Conservation (phyloP, 2,888 invertebrate genomes). For the Galeruca laticollis region DNA sequence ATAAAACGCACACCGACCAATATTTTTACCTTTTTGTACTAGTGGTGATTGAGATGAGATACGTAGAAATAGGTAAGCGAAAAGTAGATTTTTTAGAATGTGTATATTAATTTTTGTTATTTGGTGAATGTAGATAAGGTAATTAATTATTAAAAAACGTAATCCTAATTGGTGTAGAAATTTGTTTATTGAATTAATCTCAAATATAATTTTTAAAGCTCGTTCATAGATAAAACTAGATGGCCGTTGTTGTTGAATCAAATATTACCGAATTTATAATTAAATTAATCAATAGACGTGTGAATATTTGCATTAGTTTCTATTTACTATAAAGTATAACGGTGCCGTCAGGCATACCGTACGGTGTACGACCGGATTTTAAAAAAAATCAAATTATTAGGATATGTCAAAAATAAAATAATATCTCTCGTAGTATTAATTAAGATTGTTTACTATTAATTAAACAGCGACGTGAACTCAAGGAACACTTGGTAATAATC, state of each 20-base stretch:
- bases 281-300: too few relatives aligned
- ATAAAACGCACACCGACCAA: constrained; percentile 43
- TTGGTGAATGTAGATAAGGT: too few relatives aligned
- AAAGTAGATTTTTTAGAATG: background rate
- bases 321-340: too few relatives aligned
- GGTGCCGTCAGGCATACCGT: background rate
- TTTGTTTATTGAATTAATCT: too few relatives aligned
- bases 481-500: constrained; percentile 16
- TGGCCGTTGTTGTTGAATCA: too few relatives aligned
- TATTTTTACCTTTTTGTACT: background rate
- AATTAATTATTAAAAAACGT: too few relatives aligned
- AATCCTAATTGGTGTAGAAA: too few relatives aligned
- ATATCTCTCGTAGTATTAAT: background rate
- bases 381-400: background rate
- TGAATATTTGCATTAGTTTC: too few relatives aligned
- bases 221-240: too few relatives aligned
- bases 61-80: background rate
- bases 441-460: background rate
- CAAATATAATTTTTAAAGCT: too few relatives aligned
- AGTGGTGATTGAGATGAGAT: background rate
- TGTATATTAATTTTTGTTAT: too few relatives aligned
- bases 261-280: too few relatives aligned
- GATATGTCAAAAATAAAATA: background rate
- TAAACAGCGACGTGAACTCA: constrained; percentile 19
- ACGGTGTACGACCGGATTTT: background rate